Percentiles rank a stretch among this genome's conserved stretches.
These are phyloP conservation scores for Octopus bimaculoides DNA, from an alignment of 1,140 invertebrate genomes.

Conservation along the genomic window DNA sequence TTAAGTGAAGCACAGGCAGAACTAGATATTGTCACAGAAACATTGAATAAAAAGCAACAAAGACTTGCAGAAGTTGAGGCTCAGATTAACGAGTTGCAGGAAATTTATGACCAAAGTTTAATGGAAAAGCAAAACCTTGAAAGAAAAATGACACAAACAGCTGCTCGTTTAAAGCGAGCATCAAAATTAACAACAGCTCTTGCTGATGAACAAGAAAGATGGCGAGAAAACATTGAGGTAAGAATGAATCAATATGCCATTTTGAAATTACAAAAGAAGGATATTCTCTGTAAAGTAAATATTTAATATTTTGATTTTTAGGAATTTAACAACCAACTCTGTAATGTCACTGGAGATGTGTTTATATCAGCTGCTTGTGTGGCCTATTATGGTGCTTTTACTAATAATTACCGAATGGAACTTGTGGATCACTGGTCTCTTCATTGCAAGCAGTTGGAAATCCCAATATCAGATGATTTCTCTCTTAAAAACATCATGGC, in stretches of 20 bases:
- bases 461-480: conserved; percentile 57
- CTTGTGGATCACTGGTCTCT: conserved; percentile 44
- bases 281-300: not conserved
- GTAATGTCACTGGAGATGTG: conserved; percentile 58
- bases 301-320: conserved; percentile 27
- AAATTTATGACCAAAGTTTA: conserved; percentile 59
- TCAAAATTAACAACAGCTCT: conserved; percentile 79
- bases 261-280: not conserved
- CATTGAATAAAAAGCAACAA: conserved; percentile 55
- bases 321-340: conserved; percentile 52
- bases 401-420: conserved; percentile 48
- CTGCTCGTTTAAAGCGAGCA: conserved; percentile 73
- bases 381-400: conserved; percentile 59
- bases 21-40: conserved; percentile 52
- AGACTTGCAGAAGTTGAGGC: conserved; percentile 55
- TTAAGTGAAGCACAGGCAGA: conserved; percentile 62
- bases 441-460: conserved; percentile 48
- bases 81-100: conserved; percentile 57
- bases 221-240: conserved; percentile 74
- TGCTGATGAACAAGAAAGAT: conserved; percentile 78
- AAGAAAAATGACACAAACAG: conserved; percentile 71
- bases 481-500: conserved; percentile 73
- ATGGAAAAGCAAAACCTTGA: conserved; percentile 65
- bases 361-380: conserved; percentile 58
- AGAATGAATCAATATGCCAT: not conserved